phyloP scores from a whole-genome alignment of 2,113 vertebrate species.

The Saccopteryx bilineata region DNA sequence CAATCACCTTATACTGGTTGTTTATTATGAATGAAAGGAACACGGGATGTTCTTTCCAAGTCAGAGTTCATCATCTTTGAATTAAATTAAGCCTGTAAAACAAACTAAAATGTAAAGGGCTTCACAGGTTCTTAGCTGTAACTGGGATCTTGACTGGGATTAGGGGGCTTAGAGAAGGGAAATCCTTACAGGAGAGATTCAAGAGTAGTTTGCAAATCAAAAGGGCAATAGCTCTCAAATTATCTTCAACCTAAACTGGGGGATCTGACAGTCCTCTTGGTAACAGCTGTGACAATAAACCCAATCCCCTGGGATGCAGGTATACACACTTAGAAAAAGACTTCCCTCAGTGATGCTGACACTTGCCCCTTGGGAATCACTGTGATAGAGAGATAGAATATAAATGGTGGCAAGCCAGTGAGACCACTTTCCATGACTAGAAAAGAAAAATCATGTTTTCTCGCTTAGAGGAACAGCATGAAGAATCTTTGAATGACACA shows the following conservation, averaged over 20 bases:
- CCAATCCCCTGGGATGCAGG: not conserved
- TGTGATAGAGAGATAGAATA: not conserved
- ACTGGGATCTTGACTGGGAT: not conserved
- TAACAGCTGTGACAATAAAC: not conserved
- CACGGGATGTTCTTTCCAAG: not conserved
- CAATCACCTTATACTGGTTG: not conserved
- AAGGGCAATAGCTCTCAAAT: not conserved
- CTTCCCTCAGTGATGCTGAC: not conserved
- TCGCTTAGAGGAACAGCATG: not conserved
- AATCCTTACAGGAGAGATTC: not conserved
- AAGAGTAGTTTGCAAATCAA: not conserved
- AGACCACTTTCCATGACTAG: not conserved
- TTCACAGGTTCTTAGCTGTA: not conserved
- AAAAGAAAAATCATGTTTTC: not conserved
- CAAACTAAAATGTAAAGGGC: not conserved
- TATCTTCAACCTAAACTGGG: not conserved
- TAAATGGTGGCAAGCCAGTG: not conserved
- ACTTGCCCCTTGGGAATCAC: not conserved
- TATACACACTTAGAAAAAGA: not conserved
- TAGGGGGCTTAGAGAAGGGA: not conserved
- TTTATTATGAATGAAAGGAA: constrained; percentile 14
- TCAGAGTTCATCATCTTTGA: not conserved
- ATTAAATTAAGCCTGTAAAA: constrained; percentile 17
- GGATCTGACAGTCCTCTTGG: not conserved
- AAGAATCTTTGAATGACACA: not conserved